Conservation (phyloP, 2,113 vertebrate species). For the Gallinago media region DNA sequence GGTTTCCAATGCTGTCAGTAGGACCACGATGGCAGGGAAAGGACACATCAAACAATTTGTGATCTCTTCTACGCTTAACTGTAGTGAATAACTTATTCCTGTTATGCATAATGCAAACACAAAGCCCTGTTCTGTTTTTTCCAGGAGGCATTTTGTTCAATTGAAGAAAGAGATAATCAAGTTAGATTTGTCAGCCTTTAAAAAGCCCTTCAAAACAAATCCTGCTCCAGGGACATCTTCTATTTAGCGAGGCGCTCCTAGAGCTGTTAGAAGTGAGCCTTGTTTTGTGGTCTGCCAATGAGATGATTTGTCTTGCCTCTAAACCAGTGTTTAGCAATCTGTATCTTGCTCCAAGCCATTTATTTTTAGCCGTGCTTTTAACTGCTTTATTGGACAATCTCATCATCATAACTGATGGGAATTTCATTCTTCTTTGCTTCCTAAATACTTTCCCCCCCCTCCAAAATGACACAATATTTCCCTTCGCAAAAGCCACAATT, state of each 20-base stretch:
- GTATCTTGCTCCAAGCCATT: slow-evolving; percentile 44
- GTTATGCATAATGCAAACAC: background rate
- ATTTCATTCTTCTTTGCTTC: background rate
- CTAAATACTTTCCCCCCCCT: background rate
- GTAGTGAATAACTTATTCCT: background rate
- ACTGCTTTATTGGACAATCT: slow-evolving; percentile 41
- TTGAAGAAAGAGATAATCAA: slow-evolving; percentile 34
- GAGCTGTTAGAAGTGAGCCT: slow-evolving; percentile 8
- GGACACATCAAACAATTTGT: background rate
- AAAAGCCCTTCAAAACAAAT: slow-evolving; percentile 59
- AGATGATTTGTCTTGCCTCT: slow-evolving; percentile 31
- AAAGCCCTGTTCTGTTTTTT: background rate
- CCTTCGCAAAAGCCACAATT: background rate
- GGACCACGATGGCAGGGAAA: background rate
- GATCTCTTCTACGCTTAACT: background rate
- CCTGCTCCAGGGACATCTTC: slow-evolving; percentile 28
- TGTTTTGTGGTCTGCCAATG: slow-evolving; percentile 9
- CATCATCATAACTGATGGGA: slow-evolving; percentile 30
- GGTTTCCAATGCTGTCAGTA: background rate
- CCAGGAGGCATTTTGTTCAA: background rate
- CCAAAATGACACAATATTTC: background rate
- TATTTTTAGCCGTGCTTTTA: slow-evolving; percentile 33
- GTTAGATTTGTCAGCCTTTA: slow-evolving; percentile 53
- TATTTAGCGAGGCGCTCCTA: background rate
- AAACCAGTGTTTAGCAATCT: slow-evolving; percentile 16